Conservation (phyloP, 2,888 invertebrate species). For the Mythimna albipuncta region DNA sequence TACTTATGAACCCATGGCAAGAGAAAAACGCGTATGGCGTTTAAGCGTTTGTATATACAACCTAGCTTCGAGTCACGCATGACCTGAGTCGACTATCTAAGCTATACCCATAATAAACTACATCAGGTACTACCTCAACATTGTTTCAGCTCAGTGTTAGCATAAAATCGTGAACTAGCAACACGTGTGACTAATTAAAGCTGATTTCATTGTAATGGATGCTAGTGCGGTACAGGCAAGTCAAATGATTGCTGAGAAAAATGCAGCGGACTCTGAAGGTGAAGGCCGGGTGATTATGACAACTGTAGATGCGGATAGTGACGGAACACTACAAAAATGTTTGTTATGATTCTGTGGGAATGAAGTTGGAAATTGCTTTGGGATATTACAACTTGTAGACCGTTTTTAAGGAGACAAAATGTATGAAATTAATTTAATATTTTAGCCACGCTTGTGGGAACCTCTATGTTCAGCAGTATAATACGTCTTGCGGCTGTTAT, state of each 20-base stretch:
- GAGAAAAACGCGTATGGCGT: not conserved
- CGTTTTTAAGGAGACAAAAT: not conserved
- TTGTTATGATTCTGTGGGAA: constrained; percentile 7
- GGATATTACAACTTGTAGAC: not conserved
- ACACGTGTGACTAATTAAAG: constrained; percentile 51
- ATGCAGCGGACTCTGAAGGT: constrained; percentile 55
- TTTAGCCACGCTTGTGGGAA: not conserved
- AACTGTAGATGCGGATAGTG: constrained; percentile 33
- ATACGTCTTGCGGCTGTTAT: not conserved
- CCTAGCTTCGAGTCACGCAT: not conserved
- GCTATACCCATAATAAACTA: not conserved
- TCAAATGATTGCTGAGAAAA: constrained; percentile 51
- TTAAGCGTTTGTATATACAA: not conserved
- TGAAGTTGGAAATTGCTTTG: not conserved
- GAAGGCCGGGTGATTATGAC: constrained; percentile 59
- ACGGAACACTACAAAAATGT: constrained; percentile 4
- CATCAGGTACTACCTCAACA: not conserved
- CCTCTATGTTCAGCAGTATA: not conserved
- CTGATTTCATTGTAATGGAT: constrained; percentile 54
- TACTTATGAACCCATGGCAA: not conserved
- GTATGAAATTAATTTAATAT: not conserved
- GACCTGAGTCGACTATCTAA: not conserved
- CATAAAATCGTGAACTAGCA: constrained; percentile 48
- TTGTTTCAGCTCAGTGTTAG: constrained; percentile 13
- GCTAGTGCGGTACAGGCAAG: constrained; percentile 22